phyloP scores from a whole-genome alignment of 2,888 invertebrate species.

The Drosophila fungiperda region DNA sequence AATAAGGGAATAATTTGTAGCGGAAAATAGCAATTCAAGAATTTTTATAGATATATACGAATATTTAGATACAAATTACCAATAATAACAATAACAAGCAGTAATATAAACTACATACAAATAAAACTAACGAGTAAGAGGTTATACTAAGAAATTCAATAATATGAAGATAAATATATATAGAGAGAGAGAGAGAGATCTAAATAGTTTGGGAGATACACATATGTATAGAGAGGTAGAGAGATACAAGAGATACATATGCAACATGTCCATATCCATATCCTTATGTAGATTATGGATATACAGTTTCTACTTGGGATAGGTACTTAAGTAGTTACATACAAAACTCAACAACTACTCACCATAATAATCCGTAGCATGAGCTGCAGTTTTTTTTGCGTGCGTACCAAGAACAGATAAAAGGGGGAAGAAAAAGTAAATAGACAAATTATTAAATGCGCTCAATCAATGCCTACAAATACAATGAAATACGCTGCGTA shows the following conservation, averaged over 20 bases:
- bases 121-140: constrained; percentile 37
- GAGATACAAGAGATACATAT: constrained; percentile 8
- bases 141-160: constrained; percentile 17
- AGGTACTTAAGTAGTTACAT: constrained; percentile 55
- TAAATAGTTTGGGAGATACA: neutral
- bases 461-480: constrained; percentile 43
- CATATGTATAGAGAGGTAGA: constrained; percentile 23
- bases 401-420: constrained; percentile 78
- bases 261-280: neutral
- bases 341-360: constrained; percentile 88
- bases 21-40: constrained; percentile 18
- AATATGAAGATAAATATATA: constrained; percentile 5
- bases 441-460: constrained; percentile 81
- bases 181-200: neutral
- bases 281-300: neutral
- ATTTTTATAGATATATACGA: constrained; percentile 12
- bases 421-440: constrained; percentile 78
- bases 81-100: constrained; percentile 15
- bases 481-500: constrained; percentile 17
- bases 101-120: constrained; percentile 23
- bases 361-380: constrained; percentile 99
- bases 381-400: constrained; percentile 88
- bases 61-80: constrained; percentile 10
- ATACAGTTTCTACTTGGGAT: constrained; percentile 3
- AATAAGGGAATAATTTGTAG: constrained; percentile 9